Conservation (phyloP, 2,113 vertebrate species). For the Chaetodon trifascialis region DNA sequence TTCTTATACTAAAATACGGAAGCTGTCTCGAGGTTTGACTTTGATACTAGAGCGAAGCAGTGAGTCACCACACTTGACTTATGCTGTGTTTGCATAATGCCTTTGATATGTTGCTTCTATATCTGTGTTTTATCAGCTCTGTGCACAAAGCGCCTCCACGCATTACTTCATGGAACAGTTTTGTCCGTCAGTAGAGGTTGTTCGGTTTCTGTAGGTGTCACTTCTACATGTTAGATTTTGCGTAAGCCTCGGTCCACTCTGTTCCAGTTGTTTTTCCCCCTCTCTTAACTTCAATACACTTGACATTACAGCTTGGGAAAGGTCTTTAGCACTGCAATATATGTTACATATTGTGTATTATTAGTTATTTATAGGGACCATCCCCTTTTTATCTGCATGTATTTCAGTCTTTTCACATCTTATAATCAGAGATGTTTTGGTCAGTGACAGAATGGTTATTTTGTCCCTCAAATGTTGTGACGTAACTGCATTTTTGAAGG, state of each 20-base stretch:
- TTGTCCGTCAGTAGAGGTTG: neutral
- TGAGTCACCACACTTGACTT: conserved; percentile 34
- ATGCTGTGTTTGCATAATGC: conserved; percentile 14
- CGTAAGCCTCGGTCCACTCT: neutral
- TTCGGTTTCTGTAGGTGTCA: neutral
- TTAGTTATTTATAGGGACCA: neutral
- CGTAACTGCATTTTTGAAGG: neutral
- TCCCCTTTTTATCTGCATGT: neutral
- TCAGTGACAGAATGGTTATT: neutral
- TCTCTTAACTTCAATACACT: neutral
- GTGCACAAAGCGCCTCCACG: neutral
- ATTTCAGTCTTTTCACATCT: neutral
- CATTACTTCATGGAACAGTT: neutral
- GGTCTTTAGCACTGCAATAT: no score
- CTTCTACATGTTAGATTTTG: neutral
- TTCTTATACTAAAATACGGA: neutral
- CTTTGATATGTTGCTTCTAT: neutral
- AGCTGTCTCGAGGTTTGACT: neutral
- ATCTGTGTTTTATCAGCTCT: conserved; percentile 30
- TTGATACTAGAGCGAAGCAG: neutral
- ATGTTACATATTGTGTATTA: neutral
- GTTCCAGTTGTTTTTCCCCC: neutral
- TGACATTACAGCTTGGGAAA: neutral
- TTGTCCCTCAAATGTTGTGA: neutral
- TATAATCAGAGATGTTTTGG: neutral